Percentiles rank a stretch among this genome's conserved stretches.
Conservation (phyloP, 2,113 vertebrate species). For the Apistogramma diplotaenia region DNA sequence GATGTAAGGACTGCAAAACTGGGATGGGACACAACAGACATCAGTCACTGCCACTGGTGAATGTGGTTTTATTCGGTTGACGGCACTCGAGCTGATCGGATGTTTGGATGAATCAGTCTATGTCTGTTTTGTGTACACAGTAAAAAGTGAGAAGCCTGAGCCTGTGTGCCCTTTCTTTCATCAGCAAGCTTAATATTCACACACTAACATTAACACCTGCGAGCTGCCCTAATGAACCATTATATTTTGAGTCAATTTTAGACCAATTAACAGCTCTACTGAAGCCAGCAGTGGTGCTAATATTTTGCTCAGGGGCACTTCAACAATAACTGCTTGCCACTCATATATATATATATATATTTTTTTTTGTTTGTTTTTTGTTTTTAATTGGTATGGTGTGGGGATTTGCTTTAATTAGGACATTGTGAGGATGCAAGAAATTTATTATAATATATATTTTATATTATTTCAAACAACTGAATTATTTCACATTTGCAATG, state of each 20-base stretch:
- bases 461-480: background rate
- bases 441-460: background rate
- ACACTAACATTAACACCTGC: slow-evolving; percentile 2
- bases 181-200: background rate
- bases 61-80: background rate
- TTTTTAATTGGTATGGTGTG: background rate
- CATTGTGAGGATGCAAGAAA: background rate
- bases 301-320: slow-evolving; percentile 54
- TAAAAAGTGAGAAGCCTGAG: background rate
- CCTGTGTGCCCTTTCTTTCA: background rate
- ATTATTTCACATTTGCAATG: background rate
- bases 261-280: slow-evolving; percentile 49
- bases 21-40: background rate
- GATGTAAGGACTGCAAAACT: background rate
- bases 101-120: background rate
- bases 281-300: slow-evolving; percentile 28
- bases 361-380: background rate
- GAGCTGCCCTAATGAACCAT: slow-evolving; percentile 14
- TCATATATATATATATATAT: too few relatives aligned
- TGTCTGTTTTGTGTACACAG: background rate
- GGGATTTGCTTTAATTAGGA: background rate
- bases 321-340: background rate
- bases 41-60: fast-evolving
- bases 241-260: slow-evolving; percentile 20
- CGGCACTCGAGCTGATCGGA: background rate